Evolutionary conservation across 1,140 invertebrate species (phyloP).

Genomic region (Anthonomus grandis): DNA sequence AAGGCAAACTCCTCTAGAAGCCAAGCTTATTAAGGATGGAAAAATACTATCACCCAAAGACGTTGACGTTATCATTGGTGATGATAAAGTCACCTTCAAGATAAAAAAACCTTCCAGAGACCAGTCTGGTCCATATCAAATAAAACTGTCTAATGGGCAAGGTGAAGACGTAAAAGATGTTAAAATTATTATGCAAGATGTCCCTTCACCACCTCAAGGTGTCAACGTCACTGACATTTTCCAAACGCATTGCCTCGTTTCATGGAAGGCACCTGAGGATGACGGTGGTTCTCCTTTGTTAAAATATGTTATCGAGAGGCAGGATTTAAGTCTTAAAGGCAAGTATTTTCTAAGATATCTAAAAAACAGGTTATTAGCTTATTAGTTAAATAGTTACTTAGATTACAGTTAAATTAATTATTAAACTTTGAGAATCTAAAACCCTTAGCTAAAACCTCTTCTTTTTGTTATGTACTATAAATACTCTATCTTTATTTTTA

Average conservation of each 20-base stretch:
- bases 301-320: constrained; percentile 93
- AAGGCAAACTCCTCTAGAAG: constrained; percentile 79
- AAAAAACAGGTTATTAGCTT: no score
- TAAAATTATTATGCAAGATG: constrained; percentile 85
- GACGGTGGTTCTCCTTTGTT: constrained; percentile 88
- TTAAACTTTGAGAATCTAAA: no score
- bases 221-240: constrained; percentile 91
- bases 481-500: no score
- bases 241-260: constrained; percentile 85
- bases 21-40: constrained; percentile 85
- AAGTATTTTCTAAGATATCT: constrained; percentile 4
- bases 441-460: no score
- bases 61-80: constrained; percentile 82
- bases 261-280: constrained; percentile 89
- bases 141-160: constrained; percentile 82
- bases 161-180: constrained; percentile 84
- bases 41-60: constrained; percentile 83
- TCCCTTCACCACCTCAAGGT: constrained; percentile 80
- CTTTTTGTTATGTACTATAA: no score
- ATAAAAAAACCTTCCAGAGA: constrained; percentile 84
- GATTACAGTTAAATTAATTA: no score
- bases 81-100: constrained; percentile 86
- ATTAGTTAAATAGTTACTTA: no score
- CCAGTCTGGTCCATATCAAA: constrained; percentile 77
- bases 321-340: constrained; percentile 84